phyloP scores from a whole-genome alignment of 2,888 invertebrate genomes.

The Bedellia somnulentella region DNA sequence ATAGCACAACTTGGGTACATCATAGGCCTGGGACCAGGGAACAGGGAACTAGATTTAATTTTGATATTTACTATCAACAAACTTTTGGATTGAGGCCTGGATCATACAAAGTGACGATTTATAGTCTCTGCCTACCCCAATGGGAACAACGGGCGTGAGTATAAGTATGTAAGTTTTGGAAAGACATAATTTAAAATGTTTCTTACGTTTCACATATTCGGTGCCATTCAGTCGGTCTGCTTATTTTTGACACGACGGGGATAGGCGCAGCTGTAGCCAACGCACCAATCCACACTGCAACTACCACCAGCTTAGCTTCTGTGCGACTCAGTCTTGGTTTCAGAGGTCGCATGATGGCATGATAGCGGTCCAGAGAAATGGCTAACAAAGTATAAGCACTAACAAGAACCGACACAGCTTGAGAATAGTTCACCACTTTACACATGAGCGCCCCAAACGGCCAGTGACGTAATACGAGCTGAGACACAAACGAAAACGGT shows the following conservation, averaged over 20 bases:
- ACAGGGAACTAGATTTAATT: too few relatives aligned
- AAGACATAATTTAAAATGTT: too few relatives aligned
- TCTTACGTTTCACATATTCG: slow-evolving; percentile 15
- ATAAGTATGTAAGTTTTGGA: too few relatives aligned
- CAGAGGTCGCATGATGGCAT: slow-evolving; percentile 88
- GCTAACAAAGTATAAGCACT: slow-evolving; percentile 90
- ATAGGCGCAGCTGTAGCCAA: slow-evolving; percentile 80
- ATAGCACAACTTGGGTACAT: too few relatives aligned
- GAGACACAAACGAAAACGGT: slow-evolving; percentile 85
- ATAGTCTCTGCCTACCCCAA: too few relatives aligned
- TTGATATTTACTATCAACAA: too few relatives aligned
- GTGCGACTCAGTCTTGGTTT: slow-evolving; percentile 77
- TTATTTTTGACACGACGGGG: slow-evolving; percentile 70
- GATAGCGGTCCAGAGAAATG: slow-evolving; percentile 87
- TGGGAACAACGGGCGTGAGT: too few relatives aligned
- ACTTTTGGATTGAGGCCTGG: too few relatives aligned
- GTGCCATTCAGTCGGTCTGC: slow-evolving; percentile 66
- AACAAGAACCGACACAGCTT: slow-evolving; percentile 79
- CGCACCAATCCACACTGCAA: slow-evolving; percentile 75
- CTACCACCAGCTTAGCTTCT: slow-evolving; percentile 68
- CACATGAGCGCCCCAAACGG: slow-evolving; percentile 84
- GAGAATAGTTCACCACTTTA: slow-evolving; percentile 79
- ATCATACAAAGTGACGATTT: too few relatives aligned
- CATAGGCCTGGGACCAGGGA: too few relatives aligned
- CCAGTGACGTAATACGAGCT: slow-evolving; percentile 81